Conservation (phyloP, 2,888 invertebrate genomes). For the Atrina japonica region DNA sequence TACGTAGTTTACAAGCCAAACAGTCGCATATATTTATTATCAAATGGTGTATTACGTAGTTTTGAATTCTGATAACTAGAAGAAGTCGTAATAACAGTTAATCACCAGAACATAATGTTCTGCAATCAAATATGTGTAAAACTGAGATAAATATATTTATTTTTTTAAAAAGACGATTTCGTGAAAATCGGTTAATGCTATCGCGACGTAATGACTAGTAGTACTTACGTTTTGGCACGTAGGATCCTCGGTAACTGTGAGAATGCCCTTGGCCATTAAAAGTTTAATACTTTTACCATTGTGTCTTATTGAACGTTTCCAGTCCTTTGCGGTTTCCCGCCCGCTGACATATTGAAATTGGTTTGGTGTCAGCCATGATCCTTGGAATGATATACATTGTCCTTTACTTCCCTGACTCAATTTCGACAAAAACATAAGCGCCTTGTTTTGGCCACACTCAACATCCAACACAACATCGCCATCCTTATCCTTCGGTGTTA, state of each 20-base stretch:
- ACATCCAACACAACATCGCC: slow-evolving; percentile 37
- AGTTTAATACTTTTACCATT: slow-evolving; percentile 82
- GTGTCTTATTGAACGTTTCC: slow-evolving; percentile 82
- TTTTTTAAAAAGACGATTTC: too few species aligned
- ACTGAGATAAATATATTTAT: too few species aligned
- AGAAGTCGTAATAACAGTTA: too few species aligned
- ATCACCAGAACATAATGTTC: too few species aligned
- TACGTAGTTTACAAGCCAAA: too few species aligned
- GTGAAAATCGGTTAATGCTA: too few species aligned
- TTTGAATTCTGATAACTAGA: too few species aligned
- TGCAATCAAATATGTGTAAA: too few species aligned
- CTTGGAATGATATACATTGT: slow-evolving; percentile 81
- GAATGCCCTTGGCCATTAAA: slow-evolving; percentile 80
- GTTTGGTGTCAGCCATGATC: slow-evolving; percentile 82
- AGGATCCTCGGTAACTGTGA: slow-evolving; percentile 69
- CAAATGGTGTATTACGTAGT: too few species aligned
- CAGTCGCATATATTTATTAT: too few species aligned
- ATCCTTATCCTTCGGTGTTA: slow-evolving; percentile 27
- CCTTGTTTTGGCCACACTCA: slow-evolving; percentile 40
- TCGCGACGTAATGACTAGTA: too few species aligned
- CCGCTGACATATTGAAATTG: slow-evolving; percentile 82
- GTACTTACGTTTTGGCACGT: too few species aligned
- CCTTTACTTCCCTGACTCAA: slow-evolving; percentile 79
- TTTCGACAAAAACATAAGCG: slow-evolving; percentile 33
- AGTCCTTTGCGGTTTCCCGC: slow-evolving; percentile 82